These are phyloP conservation scores for Agapornis canus DNA, from an alignment of 2,797 vertebrate genomes.

Conservation along the genomic window DNA sequence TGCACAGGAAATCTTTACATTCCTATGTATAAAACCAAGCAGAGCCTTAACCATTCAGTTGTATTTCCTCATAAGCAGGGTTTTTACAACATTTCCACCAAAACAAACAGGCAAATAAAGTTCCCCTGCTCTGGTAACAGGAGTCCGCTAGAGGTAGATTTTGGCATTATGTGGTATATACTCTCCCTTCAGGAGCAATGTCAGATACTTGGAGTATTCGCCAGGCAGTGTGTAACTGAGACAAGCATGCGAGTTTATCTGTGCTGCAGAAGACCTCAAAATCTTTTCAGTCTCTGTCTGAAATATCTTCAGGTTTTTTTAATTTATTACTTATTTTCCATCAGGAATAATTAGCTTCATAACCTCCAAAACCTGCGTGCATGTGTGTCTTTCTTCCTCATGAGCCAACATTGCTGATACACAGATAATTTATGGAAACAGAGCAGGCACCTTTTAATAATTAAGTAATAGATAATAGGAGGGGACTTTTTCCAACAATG, in stretches of 20 bases:
- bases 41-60: not conserved
- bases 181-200: rapidly evolving
- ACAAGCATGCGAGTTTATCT: not conserved
- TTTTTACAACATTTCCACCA: not conserved
- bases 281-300: not conserved
- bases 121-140: not conserved
- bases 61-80: not conserved
- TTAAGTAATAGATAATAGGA: constrained; percentile 77
- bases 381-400: not conserved
- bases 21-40: not conserved
- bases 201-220: not conserved
- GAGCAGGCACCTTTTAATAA: constrained; percentile 79
- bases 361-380: not conserved
- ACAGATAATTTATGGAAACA: constrained; percentile 83
- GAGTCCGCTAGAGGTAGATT: not conserved
- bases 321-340: not conserved
- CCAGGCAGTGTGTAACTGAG: not conserved
- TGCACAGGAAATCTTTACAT: not conserved
- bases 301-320: not conserved
- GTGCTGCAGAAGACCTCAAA: not conserved
- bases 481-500: constrained; percentile 26
- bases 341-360: constrained; percentile 59
- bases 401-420: constrained; percentile 49
- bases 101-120: not conserved
- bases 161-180: not conserved